Percentiles rank a stretch among this genome's conserved stretches.
Conservation (phyloP, 2,797 vertebrate species). For the Columba guinea region DNA sequence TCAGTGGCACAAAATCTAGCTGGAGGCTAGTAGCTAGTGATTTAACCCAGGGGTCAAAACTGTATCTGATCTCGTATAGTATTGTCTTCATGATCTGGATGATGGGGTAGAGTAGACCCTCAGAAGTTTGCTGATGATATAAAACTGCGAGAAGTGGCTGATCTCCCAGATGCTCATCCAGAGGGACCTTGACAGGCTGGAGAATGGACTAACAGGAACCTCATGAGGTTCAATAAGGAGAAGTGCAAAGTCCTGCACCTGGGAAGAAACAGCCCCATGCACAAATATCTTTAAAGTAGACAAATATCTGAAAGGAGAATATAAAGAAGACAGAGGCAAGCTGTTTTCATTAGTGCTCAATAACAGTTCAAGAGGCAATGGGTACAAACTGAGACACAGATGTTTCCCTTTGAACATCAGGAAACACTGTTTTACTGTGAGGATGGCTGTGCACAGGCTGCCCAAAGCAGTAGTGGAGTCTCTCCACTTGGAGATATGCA, state of each 20-base stretch:
- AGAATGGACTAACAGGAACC: neutral
- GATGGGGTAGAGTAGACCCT: neutral
- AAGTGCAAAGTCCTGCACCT: neutral
- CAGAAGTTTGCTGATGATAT: neutral
- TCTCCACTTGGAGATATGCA: neutral
- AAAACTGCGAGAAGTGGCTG: neutral
- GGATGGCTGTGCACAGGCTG: neutral
- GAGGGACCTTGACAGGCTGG: neutral
- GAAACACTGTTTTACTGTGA: neutral
- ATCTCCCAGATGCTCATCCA: neutral
- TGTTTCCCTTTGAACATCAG: neutral
- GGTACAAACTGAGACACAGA: neutral
- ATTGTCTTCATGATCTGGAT: neutral
- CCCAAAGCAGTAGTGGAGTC: neutral
- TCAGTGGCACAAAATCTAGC: neutral
- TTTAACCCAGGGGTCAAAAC: neutral
- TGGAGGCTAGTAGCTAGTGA: neutral
- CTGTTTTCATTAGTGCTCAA: neutral
- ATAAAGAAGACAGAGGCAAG: neutral
- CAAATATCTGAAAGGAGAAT: neutral
- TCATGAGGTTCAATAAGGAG: neutral
- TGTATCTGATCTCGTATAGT: neutral
- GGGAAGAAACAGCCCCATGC: neutral
- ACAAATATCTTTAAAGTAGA: neutral
- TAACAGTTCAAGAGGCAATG: neutral